Base-by-base conservation (phyloP, 2,113 vertebrate species). In the Hypanus sabinus region DNA sequence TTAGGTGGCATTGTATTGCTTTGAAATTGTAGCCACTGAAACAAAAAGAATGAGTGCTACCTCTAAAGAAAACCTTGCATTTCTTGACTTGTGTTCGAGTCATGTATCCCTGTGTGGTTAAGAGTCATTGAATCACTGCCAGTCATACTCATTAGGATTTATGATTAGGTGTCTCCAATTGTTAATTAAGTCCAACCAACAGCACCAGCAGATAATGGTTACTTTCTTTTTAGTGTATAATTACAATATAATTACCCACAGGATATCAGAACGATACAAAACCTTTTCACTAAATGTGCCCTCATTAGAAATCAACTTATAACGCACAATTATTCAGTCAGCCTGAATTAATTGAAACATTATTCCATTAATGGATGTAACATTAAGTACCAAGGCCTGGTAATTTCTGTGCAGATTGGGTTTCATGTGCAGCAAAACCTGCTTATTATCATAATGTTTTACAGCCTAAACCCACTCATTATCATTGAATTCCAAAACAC, bases 201-300 rank as follows among this genome's bases (percentile, higher is more conserved):
- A 97, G 96, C 97, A 97, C 96, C 96, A 96, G 96, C 95, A 95
- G 95, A 97, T 97, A 97, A 97, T 96, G 97, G 97, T 93, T 93
- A 96, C 96, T 96, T 96, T 94, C 95, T 96, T 97, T 96, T 95
- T 96, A 97, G 96, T 96, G 97, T 95, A 97, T 97, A 97, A 97
- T 97, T 97, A 97, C 96, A 97, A 97, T 97, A 97, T 97, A 97
- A 97, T 97, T 97, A 97, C 97, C 97, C 97, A 97, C 97, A 97
- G 97, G 97, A 97, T 97, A 97, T 97, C 97, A 97, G 96, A 97
- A 97, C 96, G 97, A 97, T 97, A 96, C 97, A 97, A 97, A 97
- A 97, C 96, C 97, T 97, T 97, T 97, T 96, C 96, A 97, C 97
- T 97, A 97, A 97, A 97, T 97, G 96, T 94, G 94, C 96, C 96